Percentiles rank a stretch among this genome's conserved stretches.
Conservation (phyloP, 2,797 vertebrate species). For the Zenarchopterus dispar region DNA sequence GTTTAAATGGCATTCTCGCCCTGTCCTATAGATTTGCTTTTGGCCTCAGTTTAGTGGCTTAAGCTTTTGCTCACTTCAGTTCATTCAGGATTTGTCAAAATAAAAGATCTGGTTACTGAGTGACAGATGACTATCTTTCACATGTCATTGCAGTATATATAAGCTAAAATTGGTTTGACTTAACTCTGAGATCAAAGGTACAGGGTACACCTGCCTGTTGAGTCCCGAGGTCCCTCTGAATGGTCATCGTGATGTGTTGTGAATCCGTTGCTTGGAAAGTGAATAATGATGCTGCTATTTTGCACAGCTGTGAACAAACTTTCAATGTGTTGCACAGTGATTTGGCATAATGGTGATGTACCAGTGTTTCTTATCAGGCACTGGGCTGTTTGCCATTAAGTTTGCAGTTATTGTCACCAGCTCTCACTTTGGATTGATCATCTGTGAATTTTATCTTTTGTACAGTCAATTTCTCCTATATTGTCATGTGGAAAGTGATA, state of each 20-base stretch:
- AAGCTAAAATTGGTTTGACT: constrained; percentile 52
- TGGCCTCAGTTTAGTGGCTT: constrained; percentile 29
- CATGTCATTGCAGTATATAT: constrained; percentile 46
- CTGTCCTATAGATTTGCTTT: constrained; percentile 45
- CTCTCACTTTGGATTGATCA: constrained; percentile 39
- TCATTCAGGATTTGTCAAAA: constrained; percentile 26
- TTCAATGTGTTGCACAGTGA: constrained; percentile 72
- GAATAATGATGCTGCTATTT: constrained; percentile 74
- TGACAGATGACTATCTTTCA: constrained; percentile 39
- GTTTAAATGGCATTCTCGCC: constrained; percentile 29
- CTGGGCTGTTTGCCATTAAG: constrained; percentile 52
- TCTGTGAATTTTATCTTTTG: constrained; percentile 57
- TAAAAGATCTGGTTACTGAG: constrained; percentile 32
- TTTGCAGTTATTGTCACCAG: constrained; percentile 42
- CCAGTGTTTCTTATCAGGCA: constrained; percentile 45
- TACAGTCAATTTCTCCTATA: constrained; percentile 53
- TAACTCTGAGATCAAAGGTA: constrained; percentile 39
- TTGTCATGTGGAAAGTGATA: constrained; percentile 55
- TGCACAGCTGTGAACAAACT: constrained; percentile 77
- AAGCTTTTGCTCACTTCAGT: constrained; percentile 4
- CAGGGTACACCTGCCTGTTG: constrained; percentile 26
- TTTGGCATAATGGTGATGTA: constrained; percentile 40
- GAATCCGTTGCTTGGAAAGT: constrained; percentile 61
- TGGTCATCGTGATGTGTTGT: constrained; percentile 60
- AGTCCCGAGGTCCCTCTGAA: constrained; percentile 39